A percentile compares a stretch with the other conserved stretches of the same genome.
These are phyloP conservation scores for Hypercompe scribonia DNA, from an alignment of 2,888 invertebrate genomes.

Conservation along the genomic window DNA sequence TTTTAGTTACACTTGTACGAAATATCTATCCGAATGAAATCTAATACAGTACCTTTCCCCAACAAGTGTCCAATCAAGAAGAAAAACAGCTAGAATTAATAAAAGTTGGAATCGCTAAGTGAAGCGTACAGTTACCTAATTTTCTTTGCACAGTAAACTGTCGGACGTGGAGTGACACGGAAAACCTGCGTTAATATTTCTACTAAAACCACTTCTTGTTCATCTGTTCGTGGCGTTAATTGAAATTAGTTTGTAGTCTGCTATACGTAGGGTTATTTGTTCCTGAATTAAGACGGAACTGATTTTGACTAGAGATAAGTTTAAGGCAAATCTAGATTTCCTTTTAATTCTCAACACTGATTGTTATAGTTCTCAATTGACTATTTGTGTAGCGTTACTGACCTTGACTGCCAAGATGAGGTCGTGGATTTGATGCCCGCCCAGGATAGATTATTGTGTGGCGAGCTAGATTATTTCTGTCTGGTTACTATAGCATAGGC, in stretches of 20 bases:
- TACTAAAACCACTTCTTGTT: constrained; percentile 21
- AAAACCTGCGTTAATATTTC: constrained; percentile 41
- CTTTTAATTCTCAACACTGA: not conserved
- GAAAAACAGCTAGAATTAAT: constrained; percentile 18
- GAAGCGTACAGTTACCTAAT: constrained; percentile 31
- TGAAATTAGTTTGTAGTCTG: constrained; percentile 56
- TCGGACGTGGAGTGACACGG: constrained; percentile 46
- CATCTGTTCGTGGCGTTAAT: constrained; percentile 57
- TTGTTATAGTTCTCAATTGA: too few species aligned
- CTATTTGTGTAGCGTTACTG: too few species aligned
- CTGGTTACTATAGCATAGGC: too few species aligned
- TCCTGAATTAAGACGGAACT: not conserved
- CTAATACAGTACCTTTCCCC: not conserved
- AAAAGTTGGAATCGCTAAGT: constrained; percentile 19
- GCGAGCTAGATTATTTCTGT: too few species aligned
- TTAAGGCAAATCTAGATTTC: not conserved
- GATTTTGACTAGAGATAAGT: not conserved
- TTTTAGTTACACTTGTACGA: not conserved
- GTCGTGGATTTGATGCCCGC: too few species aligned
- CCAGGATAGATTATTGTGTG: too few species aligned
- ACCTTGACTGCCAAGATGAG: too few species aligned
- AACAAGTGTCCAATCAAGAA: not conserved
- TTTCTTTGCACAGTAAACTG: constrained; percentile 33
- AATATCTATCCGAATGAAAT: not conserved
- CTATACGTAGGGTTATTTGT: not conserved